Percentiles rank a stretch among this genome's conserved stretches.
Conservation (phyloP, 2,113 vertebrate genomes). For the Sander lucioperca region DNA sequence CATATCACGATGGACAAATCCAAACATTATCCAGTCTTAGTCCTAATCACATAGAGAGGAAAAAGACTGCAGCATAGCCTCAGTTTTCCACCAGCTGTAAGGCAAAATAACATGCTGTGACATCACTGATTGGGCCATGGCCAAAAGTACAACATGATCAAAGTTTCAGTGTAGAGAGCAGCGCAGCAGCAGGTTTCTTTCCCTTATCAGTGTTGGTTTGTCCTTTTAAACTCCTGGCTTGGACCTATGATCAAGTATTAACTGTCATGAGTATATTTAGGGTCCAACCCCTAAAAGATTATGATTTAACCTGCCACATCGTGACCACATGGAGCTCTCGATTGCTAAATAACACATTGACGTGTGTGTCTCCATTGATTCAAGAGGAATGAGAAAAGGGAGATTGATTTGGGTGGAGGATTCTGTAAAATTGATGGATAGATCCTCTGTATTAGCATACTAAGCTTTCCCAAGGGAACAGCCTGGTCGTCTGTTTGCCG, state of each 20-base stretch:
- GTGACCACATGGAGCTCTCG: neutral
- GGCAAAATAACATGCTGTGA: neutral
- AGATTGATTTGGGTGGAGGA: slow-evolving; percentile 29
- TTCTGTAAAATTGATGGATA: slow-evolving; percentile 31
- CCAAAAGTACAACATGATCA: neutral
- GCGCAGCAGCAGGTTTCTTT: neutral
- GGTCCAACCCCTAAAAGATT: neutral
- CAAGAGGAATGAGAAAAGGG: neutral
- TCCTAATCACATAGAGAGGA: neutral
- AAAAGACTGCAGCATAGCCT: neutral
- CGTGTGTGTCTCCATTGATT: slow-evolving; percentile 36
- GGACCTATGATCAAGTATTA: neutral
- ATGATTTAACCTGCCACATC: neutral
- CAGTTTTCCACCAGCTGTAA: slow-evolving; percentile 21
- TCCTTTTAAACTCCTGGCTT: neutral
- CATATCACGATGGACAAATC: neutral
- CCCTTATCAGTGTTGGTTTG: neutral
- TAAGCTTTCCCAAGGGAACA: slow-evolving; percentile 1
- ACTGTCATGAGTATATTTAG: neutral
- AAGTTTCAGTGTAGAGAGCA: neutral
- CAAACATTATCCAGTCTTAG: neutral
- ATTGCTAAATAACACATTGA: slow-evolving; percentile 5
- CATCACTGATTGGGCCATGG: neutral
- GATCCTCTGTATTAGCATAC: slow-evolving; percentile 7
- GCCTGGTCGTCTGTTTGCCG: neutral